Evolutionary conservation across 2,888 invertebrate species (phyloP).

Genomic region (Calameuta idolon): DNA sequence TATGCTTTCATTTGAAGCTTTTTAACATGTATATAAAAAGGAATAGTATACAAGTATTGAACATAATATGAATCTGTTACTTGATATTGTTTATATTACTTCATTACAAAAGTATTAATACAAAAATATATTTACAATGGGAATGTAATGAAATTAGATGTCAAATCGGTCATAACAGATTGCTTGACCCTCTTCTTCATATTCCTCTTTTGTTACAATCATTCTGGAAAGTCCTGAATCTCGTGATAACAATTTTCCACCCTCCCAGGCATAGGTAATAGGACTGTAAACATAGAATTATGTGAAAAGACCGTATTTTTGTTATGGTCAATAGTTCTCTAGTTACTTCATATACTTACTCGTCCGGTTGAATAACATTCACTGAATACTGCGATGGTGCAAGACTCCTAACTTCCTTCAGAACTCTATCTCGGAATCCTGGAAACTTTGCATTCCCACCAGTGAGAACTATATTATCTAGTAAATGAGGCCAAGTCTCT

Average conservation of each 20-base stretch:
- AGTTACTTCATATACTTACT: constrained; percentile 68
- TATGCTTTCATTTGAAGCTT: neutral
- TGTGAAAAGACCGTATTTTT: neutral
- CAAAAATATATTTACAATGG: neutral
- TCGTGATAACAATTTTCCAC: constrained; percentile 81
- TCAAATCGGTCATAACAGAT: constrained; percentile 72
- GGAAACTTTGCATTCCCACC: constrained; percentile 86
- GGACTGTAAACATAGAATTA: constrained; percentile 72
- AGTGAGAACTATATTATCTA: constrained; percentile 85
- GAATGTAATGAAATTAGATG: constrained; percentile 47
- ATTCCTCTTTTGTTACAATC: constrained; percentile 85
- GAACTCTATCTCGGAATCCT: constrained; percentile 84
- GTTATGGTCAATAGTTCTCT: neutral
- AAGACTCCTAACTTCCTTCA: constrained; percentile 81
- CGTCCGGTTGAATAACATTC: constrained; percentile 76
- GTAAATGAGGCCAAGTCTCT: constrained; percentile 80
- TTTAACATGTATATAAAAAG: neutral
- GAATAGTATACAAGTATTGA: neutral
- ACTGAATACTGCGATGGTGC: constrained; percentile 84
- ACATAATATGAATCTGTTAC: neutral
- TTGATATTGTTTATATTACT: neutral
- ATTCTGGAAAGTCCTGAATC: constrained; percentile 80
- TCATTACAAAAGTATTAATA: neutral
- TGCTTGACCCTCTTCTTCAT: constrained; percentile 85
- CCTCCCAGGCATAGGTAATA: constrained; percentile 88